Evolutionary conservation across 2,888 invertebrate species (phyloP).

Genomic region (Drosophila greeni): DNA sequence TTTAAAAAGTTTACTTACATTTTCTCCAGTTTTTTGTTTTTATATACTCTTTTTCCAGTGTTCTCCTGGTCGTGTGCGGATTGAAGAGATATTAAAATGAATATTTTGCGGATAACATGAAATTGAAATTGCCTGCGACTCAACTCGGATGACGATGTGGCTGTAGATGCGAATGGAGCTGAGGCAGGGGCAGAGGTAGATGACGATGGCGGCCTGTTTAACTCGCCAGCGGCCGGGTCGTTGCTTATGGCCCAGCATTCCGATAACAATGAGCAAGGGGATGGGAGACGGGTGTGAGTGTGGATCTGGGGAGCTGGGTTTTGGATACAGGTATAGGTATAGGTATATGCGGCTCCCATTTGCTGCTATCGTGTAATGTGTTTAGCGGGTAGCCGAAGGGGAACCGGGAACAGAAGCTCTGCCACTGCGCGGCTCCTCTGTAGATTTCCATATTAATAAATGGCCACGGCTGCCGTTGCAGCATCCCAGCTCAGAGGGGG

Average conservation of each 20-base stretch:
- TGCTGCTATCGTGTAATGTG: conserved; percentile 73
- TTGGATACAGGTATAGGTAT: conserved; percentile 15
- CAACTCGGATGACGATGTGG: conserved; percentile 26
- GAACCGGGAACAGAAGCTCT: conserved; percentile 43
- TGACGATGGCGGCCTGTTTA: conserved; percentile 55
- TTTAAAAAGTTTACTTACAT: not conserved
- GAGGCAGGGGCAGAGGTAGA: not conserved
- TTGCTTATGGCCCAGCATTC: conserved; percentile 61
- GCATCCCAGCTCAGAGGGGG: conserved; percentile 2
- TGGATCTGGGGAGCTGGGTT: conserved; percentile 5
- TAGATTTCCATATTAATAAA: conserved; percentile 74
- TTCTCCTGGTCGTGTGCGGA: conserved; percentile 45
- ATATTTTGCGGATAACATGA: conserved; percentile 76
- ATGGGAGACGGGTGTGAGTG: conserved; percentile 33
- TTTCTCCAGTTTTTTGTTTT: not conserved
- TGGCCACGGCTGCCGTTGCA: conserved; percentile 55
- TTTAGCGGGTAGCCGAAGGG: conserved; percentile 48
- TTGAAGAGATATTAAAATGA: conserved; percentile 77
- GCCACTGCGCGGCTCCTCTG: conserved; percentile 65
- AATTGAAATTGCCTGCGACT: conserved; percentile 70
- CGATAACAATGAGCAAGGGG: conserved; percentile 66
- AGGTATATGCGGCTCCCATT: conserved; percentile 55
- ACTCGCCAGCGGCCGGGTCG: conserved; percentile 46
- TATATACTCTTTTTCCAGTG: conserved; percentile 3
- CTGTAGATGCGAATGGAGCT: conserved; percentile 1